Base-by-base conservation (phyloP, 2,797 vertebrate genomes). In the Iguana delicatissima region DNA sequence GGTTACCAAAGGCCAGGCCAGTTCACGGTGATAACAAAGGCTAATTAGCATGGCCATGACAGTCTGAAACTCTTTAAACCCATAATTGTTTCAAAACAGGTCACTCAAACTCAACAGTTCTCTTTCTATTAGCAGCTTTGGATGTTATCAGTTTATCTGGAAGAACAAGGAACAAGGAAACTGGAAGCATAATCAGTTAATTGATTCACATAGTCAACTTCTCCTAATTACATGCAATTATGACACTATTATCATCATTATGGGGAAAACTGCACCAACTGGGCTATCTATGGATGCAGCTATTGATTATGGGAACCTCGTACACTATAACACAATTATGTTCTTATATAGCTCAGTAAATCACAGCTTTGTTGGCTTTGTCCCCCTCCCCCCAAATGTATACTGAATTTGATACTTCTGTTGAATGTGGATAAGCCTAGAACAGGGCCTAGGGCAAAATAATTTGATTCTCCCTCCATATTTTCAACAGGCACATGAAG, bases 141-240 rank as follows among this genome's bases (percentile, higher is more conserved):
- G 24, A 64, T 38, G 59, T 62, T 62, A 62, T 83, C 81, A 64
- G 57, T 67, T 42, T 84, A 84, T 62, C 57, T 59, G 59, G 81
- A 59, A 84, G 35, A 84, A 64, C 81, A 67, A 84, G 59, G 35
- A 84, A 64, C 81, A 67, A 84, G 59, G 57, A 64, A 64, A 62
- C 22, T 59, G 57, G 81, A 64, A 64, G 59, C 64, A 46, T 35
- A 42, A 42, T 64, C 24, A 42, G n/a, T 22, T 62, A 22, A 26
- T 7, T 64, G 57, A 83, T 64, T 84, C 35, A 42, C 81, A 83
- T 5, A 42, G 81, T 62, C 13, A 84, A 59, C 38, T 6, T 42
- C 2, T 35, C 4, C 35, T 29, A 64, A 84, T 46, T 38, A 42
- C 38, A 84, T 42, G 59, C 4, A 84, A 62, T 64, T 24, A 38